A percentile compares a stretch with the other conserved stretches of the same genome.
Evolutionary conservation across 1,140 invertebrate genomes (phyloP).

Genomic region (Mamestra configurata): DNA sequence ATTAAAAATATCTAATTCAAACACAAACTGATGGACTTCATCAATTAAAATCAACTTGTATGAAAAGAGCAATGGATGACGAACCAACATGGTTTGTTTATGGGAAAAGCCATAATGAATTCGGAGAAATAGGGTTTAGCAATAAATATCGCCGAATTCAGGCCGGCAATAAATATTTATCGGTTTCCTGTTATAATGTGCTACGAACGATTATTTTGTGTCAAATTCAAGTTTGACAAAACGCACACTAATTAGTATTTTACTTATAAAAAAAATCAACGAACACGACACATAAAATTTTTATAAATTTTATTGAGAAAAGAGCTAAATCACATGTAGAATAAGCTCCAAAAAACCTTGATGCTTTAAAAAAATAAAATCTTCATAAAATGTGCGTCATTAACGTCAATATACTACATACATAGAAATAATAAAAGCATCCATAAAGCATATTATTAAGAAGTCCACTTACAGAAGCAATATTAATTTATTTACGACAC

Average conservation of each 20-base stretch:
- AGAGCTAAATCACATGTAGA: not conserved
- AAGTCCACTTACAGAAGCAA: slow-evolving; percentile 59
- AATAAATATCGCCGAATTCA: slow-evolving; percentile 35
- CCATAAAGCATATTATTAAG: slow-evolving; percentile 55
- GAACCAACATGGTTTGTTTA: slow-evolving; percentile 7
- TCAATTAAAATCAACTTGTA: not conserved
- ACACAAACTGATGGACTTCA: too few species aligned
- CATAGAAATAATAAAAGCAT: slow-evolving; percentile 42
- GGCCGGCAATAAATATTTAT: slow-evolving; percentile 51
- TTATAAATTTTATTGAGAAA: not conserved
- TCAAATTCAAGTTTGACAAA: slow-evolving; percentile 8
- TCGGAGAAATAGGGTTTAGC: slow-evolving; percentile 37
- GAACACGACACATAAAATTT: too few species aligned
- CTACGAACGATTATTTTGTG: not conserved
- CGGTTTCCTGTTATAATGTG: slow-evolving; percentile 2
- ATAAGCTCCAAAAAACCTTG: not conserved
- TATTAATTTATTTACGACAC: slow-evolving; percentile 69
- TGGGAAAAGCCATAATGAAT: slow-evolving; percentile 39
- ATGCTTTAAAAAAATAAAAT: not conserved
- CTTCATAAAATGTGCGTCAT: slow-evolving; percentile 3
- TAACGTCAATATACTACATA: slow-evolving; percentile 38
- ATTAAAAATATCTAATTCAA: too few species aligned
- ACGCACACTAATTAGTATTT: not conserved
- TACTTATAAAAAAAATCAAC: not conserved
- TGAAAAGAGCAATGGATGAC: slow-evolving; percentile 5